phyloP scores from a whole-genome alignment of 2,888 invertebrate genomes.

The Sarcophaga caerulescens region DNA sequence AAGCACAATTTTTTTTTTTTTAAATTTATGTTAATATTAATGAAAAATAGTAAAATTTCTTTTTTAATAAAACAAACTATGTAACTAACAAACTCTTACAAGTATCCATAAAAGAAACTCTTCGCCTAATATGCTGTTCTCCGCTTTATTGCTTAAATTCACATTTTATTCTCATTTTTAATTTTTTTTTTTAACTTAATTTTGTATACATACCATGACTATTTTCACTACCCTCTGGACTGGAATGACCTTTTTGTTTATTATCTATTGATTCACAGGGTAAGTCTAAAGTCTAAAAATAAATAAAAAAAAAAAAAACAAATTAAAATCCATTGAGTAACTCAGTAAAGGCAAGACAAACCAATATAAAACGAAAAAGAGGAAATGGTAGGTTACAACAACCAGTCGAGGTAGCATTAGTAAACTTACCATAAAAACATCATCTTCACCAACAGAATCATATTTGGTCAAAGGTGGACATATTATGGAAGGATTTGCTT shows the following conservation, averaged over 20 bases:
- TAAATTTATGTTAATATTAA: neutral
- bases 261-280: conserved; percentile 88
- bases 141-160: neutral
- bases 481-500: conserved; percentile 85
- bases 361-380: conserved; percentile 15
- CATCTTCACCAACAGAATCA: conserved; percentile 93
- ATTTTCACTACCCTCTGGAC: conserved; percentile 84
- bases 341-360: conserved; percentile 27
- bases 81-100: neutral
- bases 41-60: neutral
- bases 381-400: no score
- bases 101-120: neutral
- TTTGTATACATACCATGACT: conserved; percentile 78
- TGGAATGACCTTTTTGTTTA: conserved; percentile 84
- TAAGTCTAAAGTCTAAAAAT: conserved; percentile 90
- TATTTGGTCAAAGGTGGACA: conserved; percentile 81
- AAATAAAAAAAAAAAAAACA: conserved; percentile 27
- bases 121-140: neutral
- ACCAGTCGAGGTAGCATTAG: neutral
- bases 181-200: neutral
- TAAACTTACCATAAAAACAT: conserved; percentile 93
- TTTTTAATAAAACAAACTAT: neutral
- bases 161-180: neutral
- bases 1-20: no score
- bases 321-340: conserved; percentile 24